Conservation (phyloP, 2,888 invertebrate genomes). For the Meliscaeva auricollis region DNA sequence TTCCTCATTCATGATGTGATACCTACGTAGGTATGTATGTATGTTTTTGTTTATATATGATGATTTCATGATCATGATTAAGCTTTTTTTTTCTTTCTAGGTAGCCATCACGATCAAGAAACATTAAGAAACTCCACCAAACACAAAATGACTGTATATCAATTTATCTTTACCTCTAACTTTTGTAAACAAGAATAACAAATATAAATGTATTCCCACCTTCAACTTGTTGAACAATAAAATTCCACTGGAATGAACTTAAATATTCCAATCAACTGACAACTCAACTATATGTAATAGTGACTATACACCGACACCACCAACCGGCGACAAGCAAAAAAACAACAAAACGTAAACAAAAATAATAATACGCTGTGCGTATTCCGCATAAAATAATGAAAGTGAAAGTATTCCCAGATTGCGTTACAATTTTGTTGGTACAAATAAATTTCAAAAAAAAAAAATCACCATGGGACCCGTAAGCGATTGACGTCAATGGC, state of each 20-base stretch:
- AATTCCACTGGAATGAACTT: neutral
- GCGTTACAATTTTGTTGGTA: conserved; percentile 8
- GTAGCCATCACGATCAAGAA: neutral
- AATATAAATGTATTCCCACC: neutral
- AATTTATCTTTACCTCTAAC: too few relatives aligned
- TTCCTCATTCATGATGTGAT: neutral
- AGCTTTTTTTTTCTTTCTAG: too few relatives aligned
- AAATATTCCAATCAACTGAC: neutral
- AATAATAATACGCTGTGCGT: conserved; percentile 20
- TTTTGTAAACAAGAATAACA: neutral
- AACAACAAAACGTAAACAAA: conserved; percentile 49
- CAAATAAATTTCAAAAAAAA: neutral
- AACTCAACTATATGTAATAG: too few relatives aligned
- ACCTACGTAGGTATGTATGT: too few relatives aligned
- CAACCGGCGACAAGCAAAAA: neutral
- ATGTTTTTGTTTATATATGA: neutral
- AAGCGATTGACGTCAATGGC: neutral
- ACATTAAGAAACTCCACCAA: neutral
- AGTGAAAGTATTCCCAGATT: conserved; percentile 48
- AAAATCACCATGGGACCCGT: neutral
- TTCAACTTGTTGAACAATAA: neutral
- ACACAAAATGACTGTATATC: too few relatives aligned
- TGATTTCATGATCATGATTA: neutral
- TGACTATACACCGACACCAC: too few relatives aligned
- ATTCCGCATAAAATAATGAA: conserved; percentile 28